A percentile compares a stretch with the other conserved stretches of the same genome.
phyloP scores from a whole-genome alignment of 2,888 invertebrate genomes.

The Andricus quercusramuli region DNA sequence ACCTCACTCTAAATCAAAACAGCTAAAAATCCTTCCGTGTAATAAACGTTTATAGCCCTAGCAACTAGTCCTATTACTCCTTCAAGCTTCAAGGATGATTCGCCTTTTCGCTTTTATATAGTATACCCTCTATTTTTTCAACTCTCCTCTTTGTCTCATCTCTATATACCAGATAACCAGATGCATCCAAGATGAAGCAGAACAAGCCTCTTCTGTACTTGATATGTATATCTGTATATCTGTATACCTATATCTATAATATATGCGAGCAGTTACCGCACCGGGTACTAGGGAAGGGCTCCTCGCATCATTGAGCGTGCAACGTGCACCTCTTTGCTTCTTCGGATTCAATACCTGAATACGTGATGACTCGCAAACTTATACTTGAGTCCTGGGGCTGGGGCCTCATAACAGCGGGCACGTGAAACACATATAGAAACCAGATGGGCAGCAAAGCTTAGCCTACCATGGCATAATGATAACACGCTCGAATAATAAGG shows the following conservation, averaged over 20 bases:
- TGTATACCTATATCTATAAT: conserved; percentile 14
- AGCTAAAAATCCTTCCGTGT: conserved; percentile 26
- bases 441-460: conserved; percentile 62
- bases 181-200: not conserved
- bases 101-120: conserved; percentile 2
- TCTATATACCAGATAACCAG: conserved; percentile 3
- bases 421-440: conserved; percentile 31
- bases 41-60: conserved; percentile 9
- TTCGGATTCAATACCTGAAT: conserved; percentile 24
- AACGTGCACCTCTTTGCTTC: conserved; percentile 9
- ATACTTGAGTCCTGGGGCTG: not conserved
- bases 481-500: conserved; percentile 78
- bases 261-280: not conserved
- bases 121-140: not conserved
- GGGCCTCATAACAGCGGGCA: conserved; percentile 24
- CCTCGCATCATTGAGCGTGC: conserved; percentile 32
- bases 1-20: not conserved
- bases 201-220: not conserved
- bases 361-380: conserved; percentile 27
- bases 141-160: conserved; percentile 22
- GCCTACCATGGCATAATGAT: conserved; percentile 73
- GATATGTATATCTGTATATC: not conserved
- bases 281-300: conserved; percentile 26
- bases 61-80: not conserved
- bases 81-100: not conserved